These are phyloP conservation scores for Xylophagus ater DNA, from an alignment of 2,888 invertebrate genomes.

Conservation along the genomic window DNA sequence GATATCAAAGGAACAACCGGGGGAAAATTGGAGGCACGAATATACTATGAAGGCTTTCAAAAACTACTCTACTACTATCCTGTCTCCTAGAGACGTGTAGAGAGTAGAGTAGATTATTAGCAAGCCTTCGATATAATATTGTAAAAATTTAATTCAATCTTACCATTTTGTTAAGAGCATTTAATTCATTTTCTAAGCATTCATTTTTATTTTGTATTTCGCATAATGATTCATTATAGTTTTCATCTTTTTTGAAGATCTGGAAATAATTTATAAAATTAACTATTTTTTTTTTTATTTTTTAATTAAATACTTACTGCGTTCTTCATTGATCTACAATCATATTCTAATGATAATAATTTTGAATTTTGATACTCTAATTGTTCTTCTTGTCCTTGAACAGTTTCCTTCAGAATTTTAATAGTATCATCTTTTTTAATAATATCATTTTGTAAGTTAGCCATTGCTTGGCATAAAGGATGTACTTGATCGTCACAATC, in stretches of 20 bases:
- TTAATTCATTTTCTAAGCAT: conserved; percentile 1
- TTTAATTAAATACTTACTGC: no score
- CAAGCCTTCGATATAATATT: no score
- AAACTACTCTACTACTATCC: no score
- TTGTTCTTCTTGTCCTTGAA: conserved; percentile 1
- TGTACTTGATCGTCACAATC: conserved; percentile 5
- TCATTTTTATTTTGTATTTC: not conserved
- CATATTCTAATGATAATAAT: not conserved
- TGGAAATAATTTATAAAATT: no score
- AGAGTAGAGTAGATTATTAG: no score
- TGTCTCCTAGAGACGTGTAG: no score
- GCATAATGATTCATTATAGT: not conserved
- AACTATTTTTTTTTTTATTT: no score
- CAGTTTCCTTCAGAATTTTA: not conserved
- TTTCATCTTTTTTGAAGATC: conserved; percentile 3
- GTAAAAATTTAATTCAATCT: not conserved
- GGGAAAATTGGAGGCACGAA: no score
- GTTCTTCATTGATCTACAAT: no score
- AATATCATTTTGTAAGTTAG: conserved; percentile 6
- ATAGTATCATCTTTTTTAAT: conserved; percentile 8
- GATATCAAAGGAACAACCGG: no score
- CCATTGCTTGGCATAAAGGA: conserved; percentile 10
- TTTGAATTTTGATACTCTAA: not conserved
- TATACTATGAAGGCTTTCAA: no score
- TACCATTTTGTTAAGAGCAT: conserved; percentile 3